phyloP scores from a whole-genome alignment of 1,140 invertebrate genomes.

The Arion vulgaris region DNA sequence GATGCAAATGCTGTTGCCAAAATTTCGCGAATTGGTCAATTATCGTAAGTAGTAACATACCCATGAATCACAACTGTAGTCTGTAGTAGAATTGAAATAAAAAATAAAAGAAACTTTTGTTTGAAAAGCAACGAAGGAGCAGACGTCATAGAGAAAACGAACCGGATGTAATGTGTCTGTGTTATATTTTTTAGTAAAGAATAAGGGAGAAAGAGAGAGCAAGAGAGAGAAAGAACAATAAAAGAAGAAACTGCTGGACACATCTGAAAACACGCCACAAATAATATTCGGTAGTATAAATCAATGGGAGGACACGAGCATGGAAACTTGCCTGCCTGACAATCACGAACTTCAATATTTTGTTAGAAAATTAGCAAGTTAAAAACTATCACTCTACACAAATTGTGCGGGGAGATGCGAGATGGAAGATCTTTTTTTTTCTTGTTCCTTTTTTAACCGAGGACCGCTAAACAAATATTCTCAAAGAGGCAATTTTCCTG shows the following conservation, averaged over 20 bases:
- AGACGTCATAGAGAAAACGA: no score
- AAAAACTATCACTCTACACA: conserved; percentile 3
- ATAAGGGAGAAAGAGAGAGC: no score
- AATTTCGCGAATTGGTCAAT: no score
- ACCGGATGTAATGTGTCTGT: no score
- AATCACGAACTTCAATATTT: conserved; percentile 31
- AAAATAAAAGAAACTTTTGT: no score
- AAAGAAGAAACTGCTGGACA: not conserved
- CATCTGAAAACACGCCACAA: not conserved
- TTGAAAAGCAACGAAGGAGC: no score
- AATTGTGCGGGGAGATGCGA: not conserved
- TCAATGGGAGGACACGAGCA: not conserved
- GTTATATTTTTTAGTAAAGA: no score
- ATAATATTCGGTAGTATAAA: not conserved
- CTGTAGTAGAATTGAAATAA: no score
- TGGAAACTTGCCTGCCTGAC: not conserved
- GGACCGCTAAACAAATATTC: conserved; percentile 32
- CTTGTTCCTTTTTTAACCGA: not conserved
- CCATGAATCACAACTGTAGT: no score
- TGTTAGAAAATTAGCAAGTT: conserved; percentile 29
- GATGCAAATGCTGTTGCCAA: no score
- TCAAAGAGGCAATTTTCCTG: conserved; percentile 27
- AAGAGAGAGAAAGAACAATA: not conserved
- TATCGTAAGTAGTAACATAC: no score
- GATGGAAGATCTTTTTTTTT: not conserved